Evolutionary conservation across 2,888 invertebrate species (phyloP), one percentile per base, ranked within the genome.

Genomic region (Epinotia bilunana): DNA sequence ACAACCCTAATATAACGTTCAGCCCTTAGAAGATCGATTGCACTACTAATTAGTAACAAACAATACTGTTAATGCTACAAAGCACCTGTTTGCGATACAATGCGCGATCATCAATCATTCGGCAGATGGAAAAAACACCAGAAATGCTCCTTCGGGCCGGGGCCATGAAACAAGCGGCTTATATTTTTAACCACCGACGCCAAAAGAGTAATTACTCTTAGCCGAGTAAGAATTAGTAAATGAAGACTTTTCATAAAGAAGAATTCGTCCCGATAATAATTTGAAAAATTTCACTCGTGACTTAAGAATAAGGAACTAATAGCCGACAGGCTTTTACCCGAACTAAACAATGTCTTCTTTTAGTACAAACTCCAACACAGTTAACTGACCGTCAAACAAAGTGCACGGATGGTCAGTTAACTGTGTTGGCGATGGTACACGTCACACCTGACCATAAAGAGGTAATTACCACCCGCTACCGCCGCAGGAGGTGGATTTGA

Each of bases 91-190:
- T 73, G 76, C 79, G 64, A 20, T 57, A 86, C 83, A 83, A 82
- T 80, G 73, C 74, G 62, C 28, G 78, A 73, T 84, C 80, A 90
- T 90, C 89, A 88, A 90, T 90, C 90, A 90, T 82, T 73, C 81
- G 81, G 76, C 81, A 82, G 83, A 76, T 76, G 79, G 78, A 79
- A 83, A 88, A 86, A 86, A 86, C 83, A 82, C 79, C 77, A 83
- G 82, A 84, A 84, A 83, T 80, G 81, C 81, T 83, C 82, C 80
- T 77, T 73, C 63, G 72, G 20, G 68, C 68, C 60, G 12, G 7
- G 80, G 87, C 82, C 74, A 78, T n/a, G 49, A 81, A 79, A 74
- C 12, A 0, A 3, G 80, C 77, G 79, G 23, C 4, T 20, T 33
- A 28, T 28, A 2, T 13, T 28, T 11, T 60, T 60, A 16, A 12